Conservation (phyloP, 1,140 invertebrate genomes). For the Drosophila seguyi region DNA sequence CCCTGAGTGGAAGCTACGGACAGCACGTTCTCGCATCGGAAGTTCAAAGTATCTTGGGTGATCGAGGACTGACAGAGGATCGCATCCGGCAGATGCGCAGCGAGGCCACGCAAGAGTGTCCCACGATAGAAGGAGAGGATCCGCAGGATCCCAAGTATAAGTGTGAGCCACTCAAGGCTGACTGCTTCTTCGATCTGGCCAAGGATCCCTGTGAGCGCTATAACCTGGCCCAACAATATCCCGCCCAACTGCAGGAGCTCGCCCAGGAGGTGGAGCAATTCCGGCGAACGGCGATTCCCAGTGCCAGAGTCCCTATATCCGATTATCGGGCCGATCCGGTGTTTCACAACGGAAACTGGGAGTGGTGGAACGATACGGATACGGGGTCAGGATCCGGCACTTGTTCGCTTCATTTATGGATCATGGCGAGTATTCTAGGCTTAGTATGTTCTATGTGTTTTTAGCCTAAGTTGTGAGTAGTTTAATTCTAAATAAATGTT, state of each 20-base stretch:
- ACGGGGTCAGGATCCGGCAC: constrained; percentile 11
- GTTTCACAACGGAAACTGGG: constrained; percentile 61
- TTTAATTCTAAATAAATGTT: constrained; percentile 2
- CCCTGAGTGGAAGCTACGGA: constrained; percentile 43
- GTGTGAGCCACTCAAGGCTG: constrained; percentile 85
- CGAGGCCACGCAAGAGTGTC: constrained; percentile 85
- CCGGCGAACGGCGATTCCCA: constrained; percentile 37
- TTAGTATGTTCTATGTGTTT: not conserved
- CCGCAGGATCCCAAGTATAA: constrained; percentile 38
- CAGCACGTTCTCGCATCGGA: constrained; percentile 64
- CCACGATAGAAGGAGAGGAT: constrained; percentile 27
- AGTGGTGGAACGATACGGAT: constrained; percentile 72
- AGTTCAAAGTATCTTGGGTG: constrained; percentile 60
- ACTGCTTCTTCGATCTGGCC: constrained; percentile 91
- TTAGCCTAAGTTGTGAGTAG: constrained; percentile 3
- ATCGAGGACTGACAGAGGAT: constrained; percentile 25
- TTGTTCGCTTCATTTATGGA: not conserved
- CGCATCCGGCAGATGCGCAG: constrained; percentile 85
- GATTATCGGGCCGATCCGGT: constrained; percentile 57
- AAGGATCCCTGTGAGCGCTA: constrained; percentile 92
- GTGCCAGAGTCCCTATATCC: constrained; percentile 40
- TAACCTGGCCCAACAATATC: constrained; percentile 87
- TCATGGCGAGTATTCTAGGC: constrained; percentile 21
- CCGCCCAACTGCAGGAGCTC: constrained; percentile 55
- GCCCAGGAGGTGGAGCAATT: constrained; percentile 65